These are phyloP conservation scores for Mola mola DNA, from an alignment of 2,113 vertebrate genomes.

Conservation along the genomic window DNA sequence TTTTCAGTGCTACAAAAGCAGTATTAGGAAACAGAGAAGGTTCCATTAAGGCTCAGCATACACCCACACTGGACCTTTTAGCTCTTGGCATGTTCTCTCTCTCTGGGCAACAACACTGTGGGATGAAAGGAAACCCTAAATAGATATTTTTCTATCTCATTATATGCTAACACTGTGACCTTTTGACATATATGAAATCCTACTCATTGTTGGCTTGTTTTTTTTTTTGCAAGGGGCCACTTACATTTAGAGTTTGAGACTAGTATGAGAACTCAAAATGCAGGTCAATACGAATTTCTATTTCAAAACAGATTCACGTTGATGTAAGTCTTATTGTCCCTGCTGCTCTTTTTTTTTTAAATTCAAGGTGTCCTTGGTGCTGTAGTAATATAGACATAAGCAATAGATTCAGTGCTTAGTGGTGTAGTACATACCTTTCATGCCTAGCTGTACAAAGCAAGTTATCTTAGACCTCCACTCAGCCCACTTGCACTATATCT, in stretches of 20 bases:
- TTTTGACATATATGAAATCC: conserved; percentile 49
- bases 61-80: conserved; percentile 69
- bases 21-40: conserved; percentile 61
- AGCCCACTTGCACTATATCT: conserved; percentile 2
- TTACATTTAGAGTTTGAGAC: conserved; percentile 4
- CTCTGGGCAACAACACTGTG: conserved; percentile 37
- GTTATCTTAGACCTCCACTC: not conserved
- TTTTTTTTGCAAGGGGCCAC: conserved; percentile 2
- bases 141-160: conserved; percentile 51
- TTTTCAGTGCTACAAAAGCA: conserved; percentile 66
- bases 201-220: conserved; percentile 5
- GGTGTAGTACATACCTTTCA: conserved; percentile 23
- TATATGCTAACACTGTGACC: conserved; percentile 33
- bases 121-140: conserved; percentile 59
- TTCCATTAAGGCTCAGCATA: conserved; percentile 28
- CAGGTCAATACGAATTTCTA: not conserved
- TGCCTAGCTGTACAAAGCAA: not conserved
- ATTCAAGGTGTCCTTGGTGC: conserved; percentile 13
- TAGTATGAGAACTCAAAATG: not conserved
- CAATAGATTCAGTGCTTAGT: not conserved
- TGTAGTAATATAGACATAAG: conserved; percentile 3
- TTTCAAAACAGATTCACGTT: not conserved
- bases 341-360: conserved; percentile 9
- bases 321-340: not conserved
- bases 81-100: conserved; percentile 46